These are phyloP conservation scores for Vulpes ferrilata DNA, from an alignment of 2,113 vertebrate species.

Conservation along the genomic window DNA sequence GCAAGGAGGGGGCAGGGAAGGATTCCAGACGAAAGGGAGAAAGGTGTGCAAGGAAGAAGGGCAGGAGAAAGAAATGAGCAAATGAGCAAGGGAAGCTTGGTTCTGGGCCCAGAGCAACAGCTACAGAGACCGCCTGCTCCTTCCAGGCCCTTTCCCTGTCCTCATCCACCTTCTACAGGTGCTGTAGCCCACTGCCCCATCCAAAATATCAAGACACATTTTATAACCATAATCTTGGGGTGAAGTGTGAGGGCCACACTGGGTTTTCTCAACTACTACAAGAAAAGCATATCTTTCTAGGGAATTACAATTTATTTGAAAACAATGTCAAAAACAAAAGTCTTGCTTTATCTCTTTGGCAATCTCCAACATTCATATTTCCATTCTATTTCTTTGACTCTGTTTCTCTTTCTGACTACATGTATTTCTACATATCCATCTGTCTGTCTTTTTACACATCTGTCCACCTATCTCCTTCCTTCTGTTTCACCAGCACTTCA, in stretches of 20 bases:
- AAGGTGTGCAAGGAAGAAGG: slow-evolving; percentile 1
- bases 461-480: neutral
- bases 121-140: neutral
- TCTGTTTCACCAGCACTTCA: neutral
- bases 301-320: slow-evolving; percentile 57
- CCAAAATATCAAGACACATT: neutral
- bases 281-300: slow-evolving; percentile 50
- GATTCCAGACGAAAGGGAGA: slow-evolving; percentile 62
- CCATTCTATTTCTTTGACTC: neutral
- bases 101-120: neutral
- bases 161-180: neutral
- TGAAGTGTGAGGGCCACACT: neutral
- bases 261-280: slow-evolving; percentile 31
- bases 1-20: slow-evolving; percentile 65
- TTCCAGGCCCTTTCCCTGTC: neutral
- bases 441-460: neutral
- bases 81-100: neutral
- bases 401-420: neutral
- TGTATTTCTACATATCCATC: neutral
- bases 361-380: neutral
- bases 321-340: slow-evolving; percentile 72
- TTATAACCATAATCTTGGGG: slow-evolving; percentile 29
- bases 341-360: slow-evolving; percentile 14
- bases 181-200: neutral
- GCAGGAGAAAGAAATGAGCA: neutral